A percentile compares a stretch with the other conserved stretches of the same genome.
Conservation (phyloP, 2,888 invertebrate genomes). For the Hyles lineata region DNA sequence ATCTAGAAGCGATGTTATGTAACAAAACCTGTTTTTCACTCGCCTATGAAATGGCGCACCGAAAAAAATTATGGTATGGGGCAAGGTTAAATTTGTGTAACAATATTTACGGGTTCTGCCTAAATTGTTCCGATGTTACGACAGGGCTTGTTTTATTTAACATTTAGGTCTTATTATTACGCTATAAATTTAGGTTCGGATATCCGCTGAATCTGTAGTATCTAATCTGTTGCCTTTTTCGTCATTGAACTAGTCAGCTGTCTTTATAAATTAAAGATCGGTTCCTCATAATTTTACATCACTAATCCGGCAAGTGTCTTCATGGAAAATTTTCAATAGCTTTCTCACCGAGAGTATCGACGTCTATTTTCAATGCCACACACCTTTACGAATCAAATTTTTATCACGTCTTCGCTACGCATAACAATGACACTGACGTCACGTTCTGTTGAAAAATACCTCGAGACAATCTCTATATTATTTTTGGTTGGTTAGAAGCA, state of each 20-base stretch:
- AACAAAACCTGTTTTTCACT: not conserved
- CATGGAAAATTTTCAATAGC: not conserved
- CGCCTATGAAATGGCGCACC: not conserved
- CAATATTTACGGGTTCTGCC: no score
- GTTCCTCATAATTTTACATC: no score
- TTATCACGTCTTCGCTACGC: conserved; percentile 3
- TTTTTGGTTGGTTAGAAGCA: no score
- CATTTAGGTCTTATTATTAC: no score
- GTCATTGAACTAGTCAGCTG: no score
- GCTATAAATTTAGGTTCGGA: no score
- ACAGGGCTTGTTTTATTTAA: no score
- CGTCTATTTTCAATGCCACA: not conserved
- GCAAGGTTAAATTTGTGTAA: not conserved
- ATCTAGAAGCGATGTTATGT: conserved; percentile 5
- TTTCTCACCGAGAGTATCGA: not conserved
- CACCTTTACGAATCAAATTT: conserved; percentile 1
- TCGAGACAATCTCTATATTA: not conserved
- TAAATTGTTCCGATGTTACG: no score
- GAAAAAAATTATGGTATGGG: not conserved
- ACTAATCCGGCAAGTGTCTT: not conserved
- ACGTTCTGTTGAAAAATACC: not conserved
- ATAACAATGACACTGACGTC: not conserved
- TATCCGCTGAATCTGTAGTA: no score
- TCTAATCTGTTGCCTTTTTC: no score
- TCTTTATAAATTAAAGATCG: no score